Evolutionary conservation across 2,888 invertebrate genomes (phyloP).

Genomic region (Drosophila borealis): DNA sequence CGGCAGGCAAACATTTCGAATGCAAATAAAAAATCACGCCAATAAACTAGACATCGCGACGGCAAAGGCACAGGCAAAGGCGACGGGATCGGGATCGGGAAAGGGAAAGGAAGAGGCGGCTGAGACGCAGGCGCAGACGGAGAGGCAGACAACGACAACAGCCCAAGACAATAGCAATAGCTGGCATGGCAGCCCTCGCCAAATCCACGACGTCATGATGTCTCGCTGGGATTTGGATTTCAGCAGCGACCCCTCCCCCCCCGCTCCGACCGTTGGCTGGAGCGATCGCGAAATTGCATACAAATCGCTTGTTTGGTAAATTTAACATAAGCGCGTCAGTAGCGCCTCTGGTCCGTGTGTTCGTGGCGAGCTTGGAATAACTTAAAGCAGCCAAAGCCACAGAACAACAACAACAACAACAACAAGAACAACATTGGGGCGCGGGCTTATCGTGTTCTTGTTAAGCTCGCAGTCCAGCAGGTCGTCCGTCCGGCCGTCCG

Average conservation of each 20-base stretch:
- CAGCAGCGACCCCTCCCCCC: conserved; percentile 28
- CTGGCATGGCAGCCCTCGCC: conserved; percentile 32
- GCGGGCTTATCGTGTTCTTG: conserved; percentile 70
- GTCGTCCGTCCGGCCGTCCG: neutral
- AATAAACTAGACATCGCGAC: conserved; percentile 83
- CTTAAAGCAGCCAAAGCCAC: conserved; percentile 57
- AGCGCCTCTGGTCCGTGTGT: conserved; percentile 73
- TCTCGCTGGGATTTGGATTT: conserved; percentile 82
- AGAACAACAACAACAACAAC: conserved; percentile 23
- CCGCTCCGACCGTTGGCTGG: conserved; percentile 6
- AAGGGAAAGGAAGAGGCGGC: neutral
- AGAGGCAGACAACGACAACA: conserved; percentile 36
- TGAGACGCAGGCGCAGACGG: conserved; percentile 36
- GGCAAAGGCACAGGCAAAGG: conserved; percentile 41
- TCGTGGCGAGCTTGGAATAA: conserved; percentile 73
- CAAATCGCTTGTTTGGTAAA: conserved; percentile 83
- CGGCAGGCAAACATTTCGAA: conserved; percentile 68
- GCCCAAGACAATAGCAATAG: conserved; percentile 53
- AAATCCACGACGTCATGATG: conserved; percentile 81
- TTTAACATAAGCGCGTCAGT: conserved; percentile 79
- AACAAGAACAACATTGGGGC: conserved; percentile 34
- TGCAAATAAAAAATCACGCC: conserved; percentile 83
- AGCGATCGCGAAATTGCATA: conserved; percentile 75
- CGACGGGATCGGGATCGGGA: too few relatives aligned
- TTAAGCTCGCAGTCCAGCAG: conserved; percentile 49